Evolutionary conservation across 2,888 invertebrate genomes (phyloP), one percentile per base, ranked within the genome.

Genomic region (Criorhina ranunculi): DNA sequence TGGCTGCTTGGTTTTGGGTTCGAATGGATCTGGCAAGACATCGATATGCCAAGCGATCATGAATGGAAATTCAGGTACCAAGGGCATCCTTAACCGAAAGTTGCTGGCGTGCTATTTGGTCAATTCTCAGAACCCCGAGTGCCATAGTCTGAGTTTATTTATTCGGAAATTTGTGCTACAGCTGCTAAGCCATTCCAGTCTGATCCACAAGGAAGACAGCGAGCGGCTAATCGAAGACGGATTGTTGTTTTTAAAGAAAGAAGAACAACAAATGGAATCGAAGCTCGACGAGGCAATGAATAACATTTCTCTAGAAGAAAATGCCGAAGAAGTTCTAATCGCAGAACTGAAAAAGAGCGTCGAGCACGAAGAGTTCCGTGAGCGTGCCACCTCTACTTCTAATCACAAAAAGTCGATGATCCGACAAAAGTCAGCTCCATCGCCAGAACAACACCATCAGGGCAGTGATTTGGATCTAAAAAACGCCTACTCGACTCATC

Each of bases 21-120:
- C 98, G 0, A 96, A 98, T 0, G 99, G 98, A 17, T 97, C 97
- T 87, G 99, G 99, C 0, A 99, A 99, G 91, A 98, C 98, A 5
- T 97, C 98, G 24, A 93, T 98, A 51, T 96, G 97, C 90, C 95
- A 95, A 73, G 97, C 98, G 90, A 92, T 92, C 35, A 89, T 92
- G 89, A 91, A 91, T 87, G 92, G 92, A 8, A 91, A 91, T 72
- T 91, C 91, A 0, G 92, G 92, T 62, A 92, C 92, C 6, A 90
- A 91, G 80, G 92, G 92, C 11, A 90, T 92, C 15, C 88, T 92
- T 4, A 96, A 96, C 90, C 93, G 96, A 64, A 93, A 97, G 62
- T 92, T 98, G 19, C 92, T 98, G 62, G 97, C 98, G 0, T 95
- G 97, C 89, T 98, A 98, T 90, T 97, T 98, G 90, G 93, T 97